Evolutionary conservation across 2,888 invertebrate genomes (phyloP).

Genomic region (Dryococelus australis): DNA sequence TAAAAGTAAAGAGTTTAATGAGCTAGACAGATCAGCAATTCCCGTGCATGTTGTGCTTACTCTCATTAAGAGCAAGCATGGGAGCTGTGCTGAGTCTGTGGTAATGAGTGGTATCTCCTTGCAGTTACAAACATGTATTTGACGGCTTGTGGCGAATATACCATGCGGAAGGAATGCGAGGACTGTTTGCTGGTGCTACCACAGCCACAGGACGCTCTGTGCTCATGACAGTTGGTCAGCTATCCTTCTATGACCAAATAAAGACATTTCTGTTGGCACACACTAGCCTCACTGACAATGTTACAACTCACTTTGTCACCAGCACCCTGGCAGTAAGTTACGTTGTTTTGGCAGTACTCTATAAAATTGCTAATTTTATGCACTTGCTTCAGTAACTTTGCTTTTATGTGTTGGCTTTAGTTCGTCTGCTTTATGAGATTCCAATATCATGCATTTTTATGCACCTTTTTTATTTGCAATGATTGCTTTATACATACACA

Average conservation of each 20-base stretch:
- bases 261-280: constrained; percentile 71
- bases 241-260: constrained; percentile 96
- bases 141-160: constrained; percentile 88
- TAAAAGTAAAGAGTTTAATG: no score
- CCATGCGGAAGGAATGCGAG: constrained; percentile 78
- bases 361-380: not conserved
- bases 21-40: no score
- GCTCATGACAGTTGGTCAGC: constrained; percentile 96
- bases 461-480: no score
- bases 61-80: no score
- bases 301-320: constrained; percentile 85
- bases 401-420: no score
- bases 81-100: no score
- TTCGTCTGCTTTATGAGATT: no score
- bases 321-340: constrained; percentile 83
- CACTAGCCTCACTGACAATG: constrained; percentile 83
- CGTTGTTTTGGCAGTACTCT: not conserved
- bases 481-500: no score
- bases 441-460: no score
- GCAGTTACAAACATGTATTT: constrained; percentile 93
- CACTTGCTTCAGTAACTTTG: not conserved
- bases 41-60: no score
- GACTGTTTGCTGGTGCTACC: constrained; percentile 87
- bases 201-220: constrained; percentile 91
- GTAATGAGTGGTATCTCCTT: constrained; percentile 48